Conservation (phyloP, 2,888 invertebrate genomes). For the Hypselothyrea guttata region DNA sequence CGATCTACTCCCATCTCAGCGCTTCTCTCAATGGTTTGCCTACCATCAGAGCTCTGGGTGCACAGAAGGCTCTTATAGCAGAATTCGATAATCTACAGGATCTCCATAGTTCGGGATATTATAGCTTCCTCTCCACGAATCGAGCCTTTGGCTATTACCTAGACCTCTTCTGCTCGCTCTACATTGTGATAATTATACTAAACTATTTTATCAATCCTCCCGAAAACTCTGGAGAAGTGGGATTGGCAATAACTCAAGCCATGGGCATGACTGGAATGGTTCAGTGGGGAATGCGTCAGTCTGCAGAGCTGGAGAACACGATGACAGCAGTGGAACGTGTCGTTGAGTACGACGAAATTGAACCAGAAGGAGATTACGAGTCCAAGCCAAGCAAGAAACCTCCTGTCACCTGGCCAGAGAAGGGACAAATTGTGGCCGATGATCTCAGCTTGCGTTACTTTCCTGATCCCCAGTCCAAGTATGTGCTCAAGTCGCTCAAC, state of each 20-base stretch:
- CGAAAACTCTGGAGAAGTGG: conserved; percentile 88
- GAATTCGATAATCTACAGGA: conserved; percentile 93
- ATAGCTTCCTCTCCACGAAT: conserved; percentile 92
- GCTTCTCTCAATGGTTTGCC: conserved; percentile 94
- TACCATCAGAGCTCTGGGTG: conserved; percentile 94
- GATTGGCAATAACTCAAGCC: conserved; percentile 90
- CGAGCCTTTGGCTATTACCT: conserved; percentile 97
- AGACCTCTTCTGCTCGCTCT: conserved; percentile 93
- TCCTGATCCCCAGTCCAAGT: conserved; percentile 84
- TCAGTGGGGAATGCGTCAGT: conserved; percentile 94
- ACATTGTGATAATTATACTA: conserved; percentile 92
- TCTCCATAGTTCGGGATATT: conserved; percentile 95
- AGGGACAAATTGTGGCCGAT: conserved; percentile 87
- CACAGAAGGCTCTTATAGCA: conserved; percentile 89
- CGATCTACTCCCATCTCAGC: conserved; percentile 95
- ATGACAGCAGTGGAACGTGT: conserved; percentile 95
- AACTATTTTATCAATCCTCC: conserved; percentile 89
- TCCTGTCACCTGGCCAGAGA: conserved; percentile 87
- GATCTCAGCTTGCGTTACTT: conserved; percentile 88
- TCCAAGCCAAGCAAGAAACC: conserved; percentile 86
- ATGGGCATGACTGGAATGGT: conserved; percentile 88
- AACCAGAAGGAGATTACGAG: conserved; percentile 84
- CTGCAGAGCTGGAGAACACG: conserved; percentile 93
- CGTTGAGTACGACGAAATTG: conserved; percentile 86
- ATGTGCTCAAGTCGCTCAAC: conserved; percentile 88